Conservation (phyloP, 2,888 invertebrate species). For the Tanytarsus gracilentus region DNA sequence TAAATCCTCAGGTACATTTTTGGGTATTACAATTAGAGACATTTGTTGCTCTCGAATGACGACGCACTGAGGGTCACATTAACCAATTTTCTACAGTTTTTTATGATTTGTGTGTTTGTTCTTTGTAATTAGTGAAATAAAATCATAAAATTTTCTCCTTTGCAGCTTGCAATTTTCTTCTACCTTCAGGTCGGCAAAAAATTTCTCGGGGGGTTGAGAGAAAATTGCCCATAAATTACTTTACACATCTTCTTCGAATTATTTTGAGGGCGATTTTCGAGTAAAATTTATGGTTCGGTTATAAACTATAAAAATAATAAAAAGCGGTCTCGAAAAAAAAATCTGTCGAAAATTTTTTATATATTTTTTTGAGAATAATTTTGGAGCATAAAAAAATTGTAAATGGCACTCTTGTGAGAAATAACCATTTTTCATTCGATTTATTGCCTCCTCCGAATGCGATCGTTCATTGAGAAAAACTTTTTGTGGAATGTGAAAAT, state of each 20-base stretch:
- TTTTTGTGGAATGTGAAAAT: too few species aligned
- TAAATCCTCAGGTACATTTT: constrained; percentile 11
- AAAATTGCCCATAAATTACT: not conserved
- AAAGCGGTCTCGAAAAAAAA: too few species aligned
- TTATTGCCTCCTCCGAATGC: too few species aligned
- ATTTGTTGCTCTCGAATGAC: too few species aligned
- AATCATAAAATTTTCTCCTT: constrained; percentile 4
- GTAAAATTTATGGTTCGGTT: constrained; percentile 1
- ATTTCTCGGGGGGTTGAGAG: not conserved
- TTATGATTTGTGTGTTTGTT: constrained; percentile 16
- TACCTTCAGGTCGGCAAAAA: not conserved
- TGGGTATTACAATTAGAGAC: not conserved
- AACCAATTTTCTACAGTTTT: not conserved
- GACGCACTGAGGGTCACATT: constrained; percentile 1
- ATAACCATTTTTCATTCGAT: not conserved
- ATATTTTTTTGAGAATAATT: too few species aligned
- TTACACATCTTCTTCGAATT: not conserved
- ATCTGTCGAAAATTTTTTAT: too few species aligned
- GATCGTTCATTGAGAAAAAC: too few species aligned
- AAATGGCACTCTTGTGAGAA: constrained; percentile 1
- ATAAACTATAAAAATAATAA: constrained; percentile 2
- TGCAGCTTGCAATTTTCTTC: not conserved
- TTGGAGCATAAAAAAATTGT: not conserved
- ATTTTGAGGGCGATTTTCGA: constrained; percentile 3
- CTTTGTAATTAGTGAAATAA: constrained; percentile 16